Base-by-base conservation (phyloP, 2,797 vertebrate species). In the Serranus cabrilla region DNA sequence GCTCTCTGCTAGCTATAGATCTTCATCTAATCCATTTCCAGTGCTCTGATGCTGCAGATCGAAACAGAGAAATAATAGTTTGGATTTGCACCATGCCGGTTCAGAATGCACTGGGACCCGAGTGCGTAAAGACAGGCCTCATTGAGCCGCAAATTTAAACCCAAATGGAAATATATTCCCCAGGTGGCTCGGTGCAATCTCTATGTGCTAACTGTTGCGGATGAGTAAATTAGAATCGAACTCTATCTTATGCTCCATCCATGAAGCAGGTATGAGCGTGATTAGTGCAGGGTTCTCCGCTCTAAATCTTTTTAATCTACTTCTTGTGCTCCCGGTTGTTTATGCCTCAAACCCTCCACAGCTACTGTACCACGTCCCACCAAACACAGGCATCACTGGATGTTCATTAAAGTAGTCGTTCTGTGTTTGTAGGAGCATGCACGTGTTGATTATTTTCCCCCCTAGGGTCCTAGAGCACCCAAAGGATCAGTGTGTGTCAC, bases 61-160 rank as follows among this genome's bases (percentile, higher is more conserved):
- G 20, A 78, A 90, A 45, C 21, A 9, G 20, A 59, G 34, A 71
- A 83, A 85, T 78, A 69, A 75, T 63, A 73, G 42, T 79, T 86
- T 63, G 34, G 46, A 20, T 83, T 71, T 55, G 80, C n/a, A 25
- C 18, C 25, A 46, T 23, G 39, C 27, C 37, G n/a, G 37, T 25
- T 43, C 63, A 81, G 67, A 61, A 79, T 69, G 40, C 34, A 49
- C 50, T 63, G 70, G 51, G 72, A 59, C 23, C 21, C 1, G 20
- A 51, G 69, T 51, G 50, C 0, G 5, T 40, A 64, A n/a, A 34
- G 40, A 67, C 65, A 74, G 76, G 74, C 66, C 27, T 87, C 66
- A 76, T 52, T 80, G 46, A 76, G 60, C 61, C 42, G 23, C 74
- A 82, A 12, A 87, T 80, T 70, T 34, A 61, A 78, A 75, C 50